Conservation (phyloP, 1,140 invertebrate species). For the Drosophila bifasciata region DNA sequence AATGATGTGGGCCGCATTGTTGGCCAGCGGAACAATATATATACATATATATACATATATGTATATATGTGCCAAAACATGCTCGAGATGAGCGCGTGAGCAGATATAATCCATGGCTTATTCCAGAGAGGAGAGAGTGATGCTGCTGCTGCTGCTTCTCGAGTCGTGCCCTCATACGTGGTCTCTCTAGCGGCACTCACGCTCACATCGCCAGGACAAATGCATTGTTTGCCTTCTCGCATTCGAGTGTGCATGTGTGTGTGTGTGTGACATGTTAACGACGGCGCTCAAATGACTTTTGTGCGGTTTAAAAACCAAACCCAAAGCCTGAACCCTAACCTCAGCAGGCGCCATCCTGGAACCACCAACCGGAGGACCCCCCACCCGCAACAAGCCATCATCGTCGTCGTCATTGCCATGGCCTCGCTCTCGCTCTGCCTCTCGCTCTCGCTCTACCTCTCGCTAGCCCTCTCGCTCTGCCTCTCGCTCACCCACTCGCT, state of each 20-base stretch:
- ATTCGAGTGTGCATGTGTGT: constrained; percentile 31
- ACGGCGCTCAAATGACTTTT: constrained; percentile 79
- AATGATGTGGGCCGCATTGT: constrained; percentile 31
- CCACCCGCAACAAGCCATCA: constrained; percentile 6
- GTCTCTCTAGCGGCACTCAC: too few species aligned
- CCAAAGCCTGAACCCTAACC: constrained; percentile 27
- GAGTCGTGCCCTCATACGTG: too few species aligned
- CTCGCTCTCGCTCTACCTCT: neutral
- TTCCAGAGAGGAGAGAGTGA: neutral
- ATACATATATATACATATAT: too few species aligned
- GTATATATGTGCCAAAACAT: neutral
- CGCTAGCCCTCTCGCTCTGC: too few species aligned
- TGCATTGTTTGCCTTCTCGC: constrained; percentile 35
- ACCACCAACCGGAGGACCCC: neutral
- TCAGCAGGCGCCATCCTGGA: constrained; percentile 1
- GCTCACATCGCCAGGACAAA: constrained; percentile 9
- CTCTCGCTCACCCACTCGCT: too few species aligned
- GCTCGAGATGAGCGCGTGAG: constrained; percentile 11
- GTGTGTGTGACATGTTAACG: constrained; percentile 77
- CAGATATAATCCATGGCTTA: neutral
- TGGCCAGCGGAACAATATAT: constrained; percentile 25
- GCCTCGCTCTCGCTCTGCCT: constrained; percentile 20
- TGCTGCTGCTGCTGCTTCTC: neutral
- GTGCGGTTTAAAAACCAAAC: constrained; percentile 75
- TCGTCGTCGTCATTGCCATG: constrained; percentile 48